These are phyloP conservation scores for Adineta ricciae DNA, from an alignment of 2,888 invertebrate species.

Conservation along the genomic window DNA sequence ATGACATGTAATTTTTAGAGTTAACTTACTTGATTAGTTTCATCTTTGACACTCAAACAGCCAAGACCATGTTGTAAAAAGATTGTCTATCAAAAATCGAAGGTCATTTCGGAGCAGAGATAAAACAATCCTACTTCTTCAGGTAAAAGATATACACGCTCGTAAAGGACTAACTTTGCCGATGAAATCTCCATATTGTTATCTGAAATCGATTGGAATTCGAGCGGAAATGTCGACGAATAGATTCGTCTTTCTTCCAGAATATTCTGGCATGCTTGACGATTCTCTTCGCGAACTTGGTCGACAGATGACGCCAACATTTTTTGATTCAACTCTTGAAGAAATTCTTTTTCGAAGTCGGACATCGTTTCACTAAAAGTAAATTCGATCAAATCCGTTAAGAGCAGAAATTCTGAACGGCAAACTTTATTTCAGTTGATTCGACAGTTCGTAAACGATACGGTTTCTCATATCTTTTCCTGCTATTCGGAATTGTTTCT, in stretches of 20 bases:
- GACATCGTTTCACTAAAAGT: neutral
- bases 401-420: no score
- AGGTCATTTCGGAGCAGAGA: neutral
- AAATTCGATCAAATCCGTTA: no score
- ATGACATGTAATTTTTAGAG: neutral
- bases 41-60: neutral
- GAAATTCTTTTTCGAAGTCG: slow-evolving; percentile 15
- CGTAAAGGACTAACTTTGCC: neutral
- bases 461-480: slow-evolving; percentile 1
- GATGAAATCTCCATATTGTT: neutral
- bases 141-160: neutral
- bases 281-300: neutral
- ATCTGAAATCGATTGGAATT: neutral
- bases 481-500: neutral
- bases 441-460: neutral
- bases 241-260: neutral
- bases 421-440: neutral
- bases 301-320: neutral
- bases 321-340: neutral
- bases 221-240: no score
- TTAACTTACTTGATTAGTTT: neutral
- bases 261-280: neutral
- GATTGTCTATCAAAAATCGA: neutral
- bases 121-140: neutral
- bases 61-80: neutral